A percentile compares a stretch with the other conserved stretches of the same genome.
phyloP scores from a whole-genome alignment of 2,888 invertebrate genomes.

The Torymus aiolomorphi region DNA sequence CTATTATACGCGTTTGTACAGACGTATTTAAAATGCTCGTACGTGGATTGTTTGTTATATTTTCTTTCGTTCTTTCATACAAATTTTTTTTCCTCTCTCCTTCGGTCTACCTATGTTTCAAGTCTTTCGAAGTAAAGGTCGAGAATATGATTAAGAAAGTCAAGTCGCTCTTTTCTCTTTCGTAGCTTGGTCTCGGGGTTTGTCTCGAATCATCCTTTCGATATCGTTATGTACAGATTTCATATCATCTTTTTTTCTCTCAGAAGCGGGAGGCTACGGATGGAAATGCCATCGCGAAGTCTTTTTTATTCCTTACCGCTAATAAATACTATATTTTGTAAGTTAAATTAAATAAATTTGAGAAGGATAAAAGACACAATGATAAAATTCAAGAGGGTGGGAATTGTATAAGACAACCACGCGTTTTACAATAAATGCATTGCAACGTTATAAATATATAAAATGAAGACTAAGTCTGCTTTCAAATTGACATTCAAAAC shows the following conservation, averaged over 20 bases:
- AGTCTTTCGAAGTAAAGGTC: conserved; percentile 50
- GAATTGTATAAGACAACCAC: too few relatives aligned
- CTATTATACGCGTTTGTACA: conserved; percentile 68
- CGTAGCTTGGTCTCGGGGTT: conserved; percentile 39
- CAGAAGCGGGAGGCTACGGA: background rate
- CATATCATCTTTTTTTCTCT: background rate
- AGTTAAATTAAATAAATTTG: too few relatives aligned
- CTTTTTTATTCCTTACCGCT: background rate
- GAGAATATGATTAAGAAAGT: conserved; percentile 31
- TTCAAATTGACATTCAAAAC: too few relatives aligned
- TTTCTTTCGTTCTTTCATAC: background rate
- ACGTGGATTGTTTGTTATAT: background rate
- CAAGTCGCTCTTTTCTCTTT: conserved; percentile 24
- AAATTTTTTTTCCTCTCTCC: conserved; percentile 7
- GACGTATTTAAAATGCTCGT: conserved; percentile 56
- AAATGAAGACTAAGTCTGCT: too few relatives aligned
- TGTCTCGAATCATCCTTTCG: conserved; percentile 18
- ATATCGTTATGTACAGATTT: conserved; percentile 44
- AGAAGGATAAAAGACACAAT: too few relatives aligned
- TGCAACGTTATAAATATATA: too few relatives aligned
- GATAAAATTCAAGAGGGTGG: too few relatives aligned
- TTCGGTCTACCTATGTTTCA: conserved; percentile 21
- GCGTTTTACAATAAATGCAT: too few relatives aligned
- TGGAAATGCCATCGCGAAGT: conserved; percentile 22
- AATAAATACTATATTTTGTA: background rate